Conservation (phyloP, 2,113 vertebrate species). For the Empidonax traillii region DNA sequence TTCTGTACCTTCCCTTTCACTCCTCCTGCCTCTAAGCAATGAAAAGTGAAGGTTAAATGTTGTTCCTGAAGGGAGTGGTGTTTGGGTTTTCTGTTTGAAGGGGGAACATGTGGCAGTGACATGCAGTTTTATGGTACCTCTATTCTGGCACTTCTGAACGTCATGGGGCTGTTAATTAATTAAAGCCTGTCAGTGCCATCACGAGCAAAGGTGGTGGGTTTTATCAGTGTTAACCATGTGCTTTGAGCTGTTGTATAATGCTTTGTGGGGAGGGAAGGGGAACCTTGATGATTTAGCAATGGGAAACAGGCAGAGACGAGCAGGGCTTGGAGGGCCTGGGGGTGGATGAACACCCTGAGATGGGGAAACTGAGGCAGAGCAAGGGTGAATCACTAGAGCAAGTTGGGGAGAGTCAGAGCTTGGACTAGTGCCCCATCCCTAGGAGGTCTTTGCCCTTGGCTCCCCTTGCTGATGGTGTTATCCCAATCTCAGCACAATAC, state of each 20-base stretch:
- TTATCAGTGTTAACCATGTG: background rate
- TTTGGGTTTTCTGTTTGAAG: background rate
- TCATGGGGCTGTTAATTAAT: background rate
- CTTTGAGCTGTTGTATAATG: background rate
- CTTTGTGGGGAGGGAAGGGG: background rate
- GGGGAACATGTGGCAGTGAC: background rate
- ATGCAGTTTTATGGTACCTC: background rate
- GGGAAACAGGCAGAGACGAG: background rate
- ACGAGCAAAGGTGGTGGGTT: background rate
- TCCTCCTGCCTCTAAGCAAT: background rate
- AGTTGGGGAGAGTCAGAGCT: background rate
- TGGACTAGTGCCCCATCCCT: background rate
- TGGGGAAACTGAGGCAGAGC: background rate
- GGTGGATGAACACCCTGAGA: background rate
- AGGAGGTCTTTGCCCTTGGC: background rate
- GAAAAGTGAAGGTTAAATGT: background rate
- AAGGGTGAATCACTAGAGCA: background rate
- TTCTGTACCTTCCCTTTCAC: background rate
- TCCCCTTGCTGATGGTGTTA: background rate
- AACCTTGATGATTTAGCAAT: background rate
- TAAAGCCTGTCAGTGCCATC: background rate
- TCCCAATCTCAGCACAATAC: rapidly evolving
- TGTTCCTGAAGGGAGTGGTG: background rate
- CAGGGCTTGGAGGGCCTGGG: background rate
- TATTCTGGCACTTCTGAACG: background rate